These are phyloP conservation scores for Microplitis demolitor DNA, from an alignment of 1,140 invertebrate species.

Conservation along the genomic window DNA sequence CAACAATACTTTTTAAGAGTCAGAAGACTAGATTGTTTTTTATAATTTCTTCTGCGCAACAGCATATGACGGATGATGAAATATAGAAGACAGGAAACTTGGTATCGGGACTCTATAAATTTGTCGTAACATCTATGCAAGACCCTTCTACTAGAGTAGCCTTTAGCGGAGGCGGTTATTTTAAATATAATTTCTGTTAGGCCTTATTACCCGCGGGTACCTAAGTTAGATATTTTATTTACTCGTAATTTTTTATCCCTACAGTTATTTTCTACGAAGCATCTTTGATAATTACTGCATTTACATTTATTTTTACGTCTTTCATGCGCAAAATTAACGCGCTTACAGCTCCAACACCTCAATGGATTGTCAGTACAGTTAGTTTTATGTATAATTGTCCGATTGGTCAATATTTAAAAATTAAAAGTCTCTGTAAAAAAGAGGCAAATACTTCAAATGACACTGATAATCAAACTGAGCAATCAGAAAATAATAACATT, in stretches of 20 bases:
- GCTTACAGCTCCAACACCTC: constrained; percentile 35
- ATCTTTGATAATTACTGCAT: constrained; percentile 55
- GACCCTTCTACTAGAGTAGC: too few species aligned
- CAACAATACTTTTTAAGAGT: too few species aligned
- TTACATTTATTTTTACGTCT: constrained; percentile 57
- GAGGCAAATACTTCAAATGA: constrained; percentile 7
- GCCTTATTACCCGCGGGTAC: too few species aligned
- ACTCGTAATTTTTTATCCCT: constrained; percentile 7
- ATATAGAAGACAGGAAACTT: too few species aligned
- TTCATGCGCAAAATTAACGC: constrained; percentile 48
- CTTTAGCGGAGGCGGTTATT: too few species aligned
- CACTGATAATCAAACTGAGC: constrained; percentile 24
- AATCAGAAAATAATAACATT: constrained; percentile 10
- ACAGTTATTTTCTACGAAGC: constrained; percentile 60
- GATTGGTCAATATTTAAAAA: constrained; percentile 39
- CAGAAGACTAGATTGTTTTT: too few species aligned
- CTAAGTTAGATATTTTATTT: neutral
- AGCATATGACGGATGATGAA: too few species aligned
- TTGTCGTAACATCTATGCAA: too few species aligned
- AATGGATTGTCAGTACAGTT: constrained; percentile 38
- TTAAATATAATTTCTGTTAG: too few species aligned
- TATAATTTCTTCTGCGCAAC: too few species aligned
- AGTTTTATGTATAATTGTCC: constrained; percentile 39
- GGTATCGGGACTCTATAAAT: too few species aligned
- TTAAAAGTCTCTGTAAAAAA: constrained; percentile 26